Evolutionary conservation across 2,113 vertebrate species (phyloP).

Genomic region (Ceyx cyanopectus): DNA sequence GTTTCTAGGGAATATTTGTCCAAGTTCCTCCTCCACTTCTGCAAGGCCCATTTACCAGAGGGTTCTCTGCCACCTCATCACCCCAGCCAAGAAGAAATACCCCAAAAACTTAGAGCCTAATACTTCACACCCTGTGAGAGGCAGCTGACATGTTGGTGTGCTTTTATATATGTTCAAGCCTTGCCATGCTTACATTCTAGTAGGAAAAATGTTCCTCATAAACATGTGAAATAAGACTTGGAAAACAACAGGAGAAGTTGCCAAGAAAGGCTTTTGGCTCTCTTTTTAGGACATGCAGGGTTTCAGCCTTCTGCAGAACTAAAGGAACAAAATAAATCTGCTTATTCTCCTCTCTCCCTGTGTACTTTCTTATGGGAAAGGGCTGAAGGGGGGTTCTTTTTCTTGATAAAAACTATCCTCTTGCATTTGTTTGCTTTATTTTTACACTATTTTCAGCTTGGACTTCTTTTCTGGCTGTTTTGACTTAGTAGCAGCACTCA

Average conservation of each 20-base stretch:
- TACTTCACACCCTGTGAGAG: neutral
- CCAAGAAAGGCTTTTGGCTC: neutral
- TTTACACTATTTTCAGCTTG: neutral
- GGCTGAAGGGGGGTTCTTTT: neutral
- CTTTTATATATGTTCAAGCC: neutral
- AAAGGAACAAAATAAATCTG: neutral
- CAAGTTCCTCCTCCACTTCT: neutral
- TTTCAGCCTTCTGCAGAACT: slow-evolving; percentile 5
- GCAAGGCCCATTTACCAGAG: neutral
- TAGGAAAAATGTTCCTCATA: slow-evolving; percentile 10
- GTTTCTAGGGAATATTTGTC: neutral
- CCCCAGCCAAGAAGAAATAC: neutral
- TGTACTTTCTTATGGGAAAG: neutral
- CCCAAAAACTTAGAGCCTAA: neutral
- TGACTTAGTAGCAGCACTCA: neutral
- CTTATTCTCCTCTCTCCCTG: neutral
- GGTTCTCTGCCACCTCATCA: neutral
- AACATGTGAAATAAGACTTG: neutral
- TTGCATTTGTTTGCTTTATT: neutral
- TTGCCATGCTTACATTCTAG: neutral
- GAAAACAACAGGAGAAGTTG: slow-evolving; percentile 35
- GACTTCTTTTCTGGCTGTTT: neutral
- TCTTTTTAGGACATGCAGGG: neutral
- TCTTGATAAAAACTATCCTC: neutral
- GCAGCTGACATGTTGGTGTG: neutral